Evolutionary conservation across 2,888 invertebrate genomes (phyloP).

Genomic region (Stenurella melanura): DNA sequence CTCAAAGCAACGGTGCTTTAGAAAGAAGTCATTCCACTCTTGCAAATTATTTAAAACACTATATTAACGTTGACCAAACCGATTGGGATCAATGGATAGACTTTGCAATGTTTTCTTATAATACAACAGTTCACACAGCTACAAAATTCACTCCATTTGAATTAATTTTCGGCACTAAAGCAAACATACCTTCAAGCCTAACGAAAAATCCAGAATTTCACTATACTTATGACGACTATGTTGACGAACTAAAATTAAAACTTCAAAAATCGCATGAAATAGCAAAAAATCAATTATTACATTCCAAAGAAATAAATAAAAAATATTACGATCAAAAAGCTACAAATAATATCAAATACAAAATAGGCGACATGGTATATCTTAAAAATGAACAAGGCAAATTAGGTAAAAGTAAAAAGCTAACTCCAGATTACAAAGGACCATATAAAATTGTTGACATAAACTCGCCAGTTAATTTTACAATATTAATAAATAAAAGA

Average conservation of each 20-base stretch:
- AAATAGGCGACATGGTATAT: slow-evolving; percentile 33
- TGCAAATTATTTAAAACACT: no score
- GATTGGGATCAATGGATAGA: no score
- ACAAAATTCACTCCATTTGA: slow-evolving; percentile 65
- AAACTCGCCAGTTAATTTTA: slow-evolving; percentile 42
- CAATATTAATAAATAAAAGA: slow-evolving; percentile 42
- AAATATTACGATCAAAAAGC: slow-evolving; percentile 47
- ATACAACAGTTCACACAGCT: slow-evolving; percentile 62
- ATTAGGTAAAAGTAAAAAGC: slow-evolving; percentile 40
- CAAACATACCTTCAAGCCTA: no score
- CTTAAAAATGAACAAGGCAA: slow-evolving; percentile 29
- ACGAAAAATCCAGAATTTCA: no score
- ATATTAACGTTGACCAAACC: no score
- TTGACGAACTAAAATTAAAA: no score
- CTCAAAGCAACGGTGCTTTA: no score
- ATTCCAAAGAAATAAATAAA: slow-evolving; percentile 54
- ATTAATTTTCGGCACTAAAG: slow-evolving; percentile 65
- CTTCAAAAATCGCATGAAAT: no score
- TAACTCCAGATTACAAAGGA: slow-evolving; percentile 35
- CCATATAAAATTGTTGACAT: slow-evolving; percentile 39
- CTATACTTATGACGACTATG: no score
- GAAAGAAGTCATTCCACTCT: no score
- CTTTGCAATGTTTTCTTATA: slow-evolving; percentile 67
- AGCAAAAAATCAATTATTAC: slow-evolving; percentile 50
- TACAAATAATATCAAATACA: slow-evolving; percentile 10